A percentile compares a stretch with the other conserved stretches of the same genome.
Conservation (phyloP, 2,888 invertebrate genomes). For the Nemurella pictetii region DNA sequence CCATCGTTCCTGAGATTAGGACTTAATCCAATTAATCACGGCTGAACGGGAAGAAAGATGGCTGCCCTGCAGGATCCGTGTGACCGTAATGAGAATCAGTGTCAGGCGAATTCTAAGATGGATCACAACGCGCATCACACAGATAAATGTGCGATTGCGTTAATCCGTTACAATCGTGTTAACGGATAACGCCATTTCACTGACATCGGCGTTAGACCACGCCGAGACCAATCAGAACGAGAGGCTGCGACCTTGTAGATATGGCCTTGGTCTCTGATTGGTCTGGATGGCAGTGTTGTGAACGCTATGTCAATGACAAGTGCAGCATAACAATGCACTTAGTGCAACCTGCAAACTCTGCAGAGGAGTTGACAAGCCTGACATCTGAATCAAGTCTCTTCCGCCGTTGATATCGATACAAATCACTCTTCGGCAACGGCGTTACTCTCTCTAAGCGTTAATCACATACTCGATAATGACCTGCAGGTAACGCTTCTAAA, state of each 20-base stretch:
- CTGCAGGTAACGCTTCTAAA: background rate
- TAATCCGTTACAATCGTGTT: background rate
- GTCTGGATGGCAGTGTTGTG: too few relatives aligned
- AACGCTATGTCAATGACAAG: too few relatives aligned
- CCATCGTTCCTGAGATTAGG: constrained; percentile 23
- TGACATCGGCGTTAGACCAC: too few relatives aligned
- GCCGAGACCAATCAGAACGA: too few relatives aligned
- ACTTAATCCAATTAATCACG: constrained; percentile 24
- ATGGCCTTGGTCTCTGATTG: too few relatives aligned
- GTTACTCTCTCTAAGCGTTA: too few relatives aligned
- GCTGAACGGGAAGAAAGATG: background rate
- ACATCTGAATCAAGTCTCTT: background rate
- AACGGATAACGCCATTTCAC: too few relatives aligned
- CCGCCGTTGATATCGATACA: background rate
- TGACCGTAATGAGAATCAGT: background rate
- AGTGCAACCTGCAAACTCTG: background rate
- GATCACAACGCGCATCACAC: background rate
- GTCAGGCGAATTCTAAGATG: background rate
- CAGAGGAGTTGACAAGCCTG: background rate
- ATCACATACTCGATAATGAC: background rate
- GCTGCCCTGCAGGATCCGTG: background rate
- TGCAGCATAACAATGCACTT: background rate
- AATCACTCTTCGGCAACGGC: too few relatives aligned
- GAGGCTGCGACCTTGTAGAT: too few relatives aligned
- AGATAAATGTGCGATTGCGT: background rate